Conservation (phyloP, 2,797 vertebrate genomes). For the Threskiornis aethiopicus region DNA sequence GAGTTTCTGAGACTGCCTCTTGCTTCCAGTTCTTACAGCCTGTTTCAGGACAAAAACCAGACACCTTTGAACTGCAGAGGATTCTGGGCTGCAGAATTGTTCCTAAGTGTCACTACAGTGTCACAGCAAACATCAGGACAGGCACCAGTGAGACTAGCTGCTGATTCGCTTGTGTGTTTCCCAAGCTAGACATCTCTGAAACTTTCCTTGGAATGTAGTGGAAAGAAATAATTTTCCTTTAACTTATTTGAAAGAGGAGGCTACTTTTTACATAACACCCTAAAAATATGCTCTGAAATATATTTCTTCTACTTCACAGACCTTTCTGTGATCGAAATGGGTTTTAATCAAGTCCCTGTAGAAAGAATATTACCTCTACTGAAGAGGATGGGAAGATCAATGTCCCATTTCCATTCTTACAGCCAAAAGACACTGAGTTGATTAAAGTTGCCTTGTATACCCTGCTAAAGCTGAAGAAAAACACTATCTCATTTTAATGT, state of each 20-base stretch:
- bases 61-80: background rate
- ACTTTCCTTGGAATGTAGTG: background rate
- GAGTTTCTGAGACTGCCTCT: background rate
- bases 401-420: background rate
- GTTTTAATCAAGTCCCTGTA: background rate
- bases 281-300: background rate
- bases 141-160: background rate
- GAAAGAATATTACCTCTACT: background rate
- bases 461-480: background rate
- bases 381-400: background rate
- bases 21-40: background rate
- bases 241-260: background rate
- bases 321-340: background rate
- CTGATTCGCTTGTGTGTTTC: background rate
- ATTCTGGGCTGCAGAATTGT: background rate
- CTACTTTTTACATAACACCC: background rate
- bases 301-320: background rate
- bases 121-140: background rate
- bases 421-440: background rate
- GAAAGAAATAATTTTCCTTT: background rate
- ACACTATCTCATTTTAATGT: background rate
- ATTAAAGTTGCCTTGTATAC: background rate
- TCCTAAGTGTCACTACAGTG: background rate
- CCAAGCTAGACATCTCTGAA: background rate
- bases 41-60: background rate